A percentile compares a stretch with the other conserved stretches of the same genome.
phyloP scores from a whole-genome alignment of 2,888 invertebrate species.

The Dryocosmus kuriphilus region DNA sequence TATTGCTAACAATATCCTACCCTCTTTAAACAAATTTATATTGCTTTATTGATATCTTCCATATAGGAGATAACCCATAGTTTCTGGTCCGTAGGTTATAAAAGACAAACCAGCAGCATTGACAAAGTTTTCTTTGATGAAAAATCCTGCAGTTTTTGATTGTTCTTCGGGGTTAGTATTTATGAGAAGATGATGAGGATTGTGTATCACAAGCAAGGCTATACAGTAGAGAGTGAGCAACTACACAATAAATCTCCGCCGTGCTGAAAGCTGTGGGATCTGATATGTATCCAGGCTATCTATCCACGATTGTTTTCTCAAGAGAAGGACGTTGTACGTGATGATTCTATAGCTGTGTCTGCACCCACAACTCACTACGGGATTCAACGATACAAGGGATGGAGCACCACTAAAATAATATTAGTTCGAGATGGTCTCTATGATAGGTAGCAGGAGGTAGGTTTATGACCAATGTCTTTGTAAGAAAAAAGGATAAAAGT shows the following conservation, averaged over 20 bases:
- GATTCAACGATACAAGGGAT: conserved; percentile 3
- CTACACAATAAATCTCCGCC: conserved; percentile 10
- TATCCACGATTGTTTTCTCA: conserved; percentile 35
- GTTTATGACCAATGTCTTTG: conserved; percentile 13
- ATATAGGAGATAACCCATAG: background rate
- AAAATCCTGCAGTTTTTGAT: background rate
- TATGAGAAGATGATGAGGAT: background rate
- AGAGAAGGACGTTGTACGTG: conserved; percentile 24
- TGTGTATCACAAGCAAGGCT: background rate
- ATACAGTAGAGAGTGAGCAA: background rate
- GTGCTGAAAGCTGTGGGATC: conserved; percentile 6
- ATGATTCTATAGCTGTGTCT: conserved; percentile 8
- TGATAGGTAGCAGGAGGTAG: background rate
- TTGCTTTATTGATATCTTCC: background rate
- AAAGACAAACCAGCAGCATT: background rate
- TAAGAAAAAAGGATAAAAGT: background rate
- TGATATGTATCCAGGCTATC: conserved; percentile 27
- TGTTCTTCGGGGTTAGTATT: background rate
- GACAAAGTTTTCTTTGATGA: background rate
- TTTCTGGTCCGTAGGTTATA: background rate
- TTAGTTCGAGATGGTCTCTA: conserved; percentile 4
- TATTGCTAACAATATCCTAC: background rate
- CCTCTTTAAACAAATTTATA: too few relatives aligned
- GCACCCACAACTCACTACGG: background rate
- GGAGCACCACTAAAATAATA: conserved; percentile 32